Conservation (phyloP, 2,888 invertebrate species). For the Idaea aversata region DNA sequence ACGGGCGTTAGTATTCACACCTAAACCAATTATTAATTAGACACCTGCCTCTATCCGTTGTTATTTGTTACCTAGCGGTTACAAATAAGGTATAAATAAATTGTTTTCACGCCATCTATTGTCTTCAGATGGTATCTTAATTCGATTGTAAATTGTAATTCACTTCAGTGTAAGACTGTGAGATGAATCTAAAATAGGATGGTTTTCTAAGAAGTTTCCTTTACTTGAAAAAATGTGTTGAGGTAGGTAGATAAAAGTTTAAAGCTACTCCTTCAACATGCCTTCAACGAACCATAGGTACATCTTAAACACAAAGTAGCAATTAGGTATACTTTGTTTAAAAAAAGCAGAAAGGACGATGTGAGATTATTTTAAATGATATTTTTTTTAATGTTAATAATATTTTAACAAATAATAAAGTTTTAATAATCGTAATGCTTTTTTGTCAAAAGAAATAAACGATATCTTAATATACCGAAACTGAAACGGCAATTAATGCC, state of each 20-base stretch:
- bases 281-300: no score
- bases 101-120: slow-evolving; percentile 35
- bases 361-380: no score
- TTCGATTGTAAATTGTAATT: slow-evolving; percentile 49
- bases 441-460: no score
- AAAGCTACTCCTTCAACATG: not conserved
- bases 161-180: slow-evolving; percentile 41
- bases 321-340: no score
- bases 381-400: no score
- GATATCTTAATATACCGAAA: no score
- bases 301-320: no score
- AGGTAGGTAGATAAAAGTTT: slow-evolving; percentile 20
- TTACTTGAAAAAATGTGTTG: slow-evolving; percentile 54
- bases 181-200: slow-evolving; percentile 60
- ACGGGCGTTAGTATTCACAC: no score
- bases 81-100: slow-evolving; percentile 30
- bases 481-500: no score
- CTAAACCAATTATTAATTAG: not conserved
- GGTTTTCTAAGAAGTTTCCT: slow-evolving; percentile 28
- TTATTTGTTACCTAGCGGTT: not conserved
- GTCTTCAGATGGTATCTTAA: slow-evolving; percentile 41
- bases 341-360: no score
- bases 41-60: slow-evolving; percentile 5
- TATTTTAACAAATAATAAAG: no score
- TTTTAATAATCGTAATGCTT: no score